Evolutionary conservation across 2,797 vertebrate species (phyloP).

Genomic region (Arvicola amphibius): DNA sequence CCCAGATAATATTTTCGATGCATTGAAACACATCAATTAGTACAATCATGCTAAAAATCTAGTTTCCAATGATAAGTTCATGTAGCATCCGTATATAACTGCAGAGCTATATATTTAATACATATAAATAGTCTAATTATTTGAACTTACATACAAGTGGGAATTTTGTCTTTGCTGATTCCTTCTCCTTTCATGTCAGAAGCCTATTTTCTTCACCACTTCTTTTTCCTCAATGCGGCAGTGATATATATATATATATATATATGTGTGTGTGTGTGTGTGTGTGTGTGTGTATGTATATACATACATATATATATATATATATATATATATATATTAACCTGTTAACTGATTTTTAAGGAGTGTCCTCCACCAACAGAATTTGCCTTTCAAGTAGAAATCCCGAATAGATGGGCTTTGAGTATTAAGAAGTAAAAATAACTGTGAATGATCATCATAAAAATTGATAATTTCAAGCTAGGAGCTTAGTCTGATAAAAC

Average conservation of each 20-base stretch:
- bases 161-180: slow-evolving; percentile 10
- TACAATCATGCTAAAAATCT: not conserved
- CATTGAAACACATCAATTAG: not conserved
- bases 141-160: not conserved
- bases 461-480: slow-evolving; percentile 36
- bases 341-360: slow-evolving; percentile 50
- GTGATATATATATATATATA: not conserved
- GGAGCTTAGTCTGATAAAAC: not conserved
- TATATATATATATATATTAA: not conserved
- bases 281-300: too few species aligned
- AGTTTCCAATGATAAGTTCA: not conserved
- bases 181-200: not conserved
- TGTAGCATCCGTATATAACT: not conserved
- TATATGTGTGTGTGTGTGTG: too few species aligned
- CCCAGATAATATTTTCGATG: not conserved
- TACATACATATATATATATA: not conserved
- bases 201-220: not conserved
- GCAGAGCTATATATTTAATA: not conserved
- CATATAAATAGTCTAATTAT: slow-evolving; percentile 10
- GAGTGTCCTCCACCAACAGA: not conserved
- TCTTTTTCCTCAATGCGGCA: not conserved
- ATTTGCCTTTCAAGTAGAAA: slow-evolving; percentile 28
- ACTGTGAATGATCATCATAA: not conserved
- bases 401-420: not conserved
- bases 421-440: slow-evolving; percentile 19